Percentiles rank a stretch among this genome's conserved stretches.
phyloP scores from a whole-genome alignment of 2,797 vertebrate species.

The Centropyge bicolor region DNA sequence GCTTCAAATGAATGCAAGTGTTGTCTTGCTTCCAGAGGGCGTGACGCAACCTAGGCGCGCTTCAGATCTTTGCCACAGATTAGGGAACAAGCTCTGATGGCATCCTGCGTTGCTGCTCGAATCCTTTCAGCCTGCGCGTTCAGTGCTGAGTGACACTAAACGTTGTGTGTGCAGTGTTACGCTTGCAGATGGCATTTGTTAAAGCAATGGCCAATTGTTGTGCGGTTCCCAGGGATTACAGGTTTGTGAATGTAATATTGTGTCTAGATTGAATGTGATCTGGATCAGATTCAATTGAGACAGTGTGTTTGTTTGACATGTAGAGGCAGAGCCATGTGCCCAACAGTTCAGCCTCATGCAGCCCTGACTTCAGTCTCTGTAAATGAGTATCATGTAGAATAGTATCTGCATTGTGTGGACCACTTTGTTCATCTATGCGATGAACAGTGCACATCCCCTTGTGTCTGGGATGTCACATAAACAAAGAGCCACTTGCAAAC shows the following conservation, averaged over 20 bases:
- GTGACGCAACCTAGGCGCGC: slow-evolving; percentile 69
- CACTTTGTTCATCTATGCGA: neutral
- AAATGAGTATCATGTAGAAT: neutral
- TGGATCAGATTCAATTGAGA: slow-evolving; percentile 39
- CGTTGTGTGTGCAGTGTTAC: slow-evolving; percentile 19
- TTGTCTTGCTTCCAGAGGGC: slow-evolving; percentile 70
- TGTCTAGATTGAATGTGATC: slow-evolving; percentile 57
- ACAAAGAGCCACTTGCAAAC: slow-evolving; percentile 17
- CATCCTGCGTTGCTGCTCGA: slow-evolving; percentile 29
- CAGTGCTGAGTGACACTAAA: slow-evolving; percentile 63
- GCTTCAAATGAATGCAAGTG: slow-evolving; percentile 76
- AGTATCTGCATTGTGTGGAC: neutral
- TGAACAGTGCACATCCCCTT: neutral
- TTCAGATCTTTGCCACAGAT: slow-evolving; percentile 79
- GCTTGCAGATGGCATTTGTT: slow-evolving; percentile 67
- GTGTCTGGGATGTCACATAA: slow-evolving; percentile 36
- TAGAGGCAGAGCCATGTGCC: slow-evolving; percentile 37
- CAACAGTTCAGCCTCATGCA: slow-evolving; percentile 1
- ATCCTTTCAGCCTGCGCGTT: slow-evolving; percentile 32
- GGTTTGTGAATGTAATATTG: slow-evolving; percentile 59
- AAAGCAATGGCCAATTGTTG: slow-evolving; percentile 52
- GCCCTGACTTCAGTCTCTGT: slow-evolving; percentile 20
- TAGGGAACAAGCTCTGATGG: slow-evolving; percentile 60
- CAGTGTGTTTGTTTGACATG: slow-evolving; percentile 61
- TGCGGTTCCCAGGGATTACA: slow-evolving; percentile 62